Conservation (phyloP, 2,113 vertebrate species). For the Actinemys pallida region DNA sequence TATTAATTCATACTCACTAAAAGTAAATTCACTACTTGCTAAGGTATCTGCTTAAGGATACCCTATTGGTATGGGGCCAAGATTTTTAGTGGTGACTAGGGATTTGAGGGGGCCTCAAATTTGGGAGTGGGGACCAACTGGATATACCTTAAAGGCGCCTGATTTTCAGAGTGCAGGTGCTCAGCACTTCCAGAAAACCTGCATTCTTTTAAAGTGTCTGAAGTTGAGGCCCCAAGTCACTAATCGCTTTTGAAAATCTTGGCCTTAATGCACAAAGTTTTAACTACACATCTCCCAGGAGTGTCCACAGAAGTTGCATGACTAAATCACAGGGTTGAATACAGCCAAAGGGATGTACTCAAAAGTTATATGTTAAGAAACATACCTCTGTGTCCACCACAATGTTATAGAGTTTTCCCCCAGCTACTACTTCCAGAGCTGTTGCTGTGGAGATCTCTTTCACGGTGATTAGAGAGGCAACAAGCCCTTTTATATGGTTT, state of each 20-base stretch:
- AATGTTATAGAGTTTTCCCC: constrained; percentile 92
- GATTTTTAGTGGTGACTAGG: background rate
- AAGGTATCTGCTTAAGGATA: background rate
- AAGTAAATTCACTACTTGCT: background rate
- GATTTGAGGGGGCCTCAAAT: background rate
- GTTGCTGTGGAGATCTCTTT: constrained; percentile 86
- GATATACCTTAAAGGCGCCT: background rate
- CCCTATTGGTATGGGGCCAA: background rate
- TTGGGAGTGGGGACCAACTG: background rate
- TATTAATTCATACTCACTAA: background rate
- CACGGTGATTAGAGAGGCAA: constrained; percentile 89
- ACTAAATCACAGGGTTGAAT: rapidly evolving
- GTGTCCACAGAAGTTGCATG: background rate
- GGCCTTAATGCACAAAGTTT: background rate
- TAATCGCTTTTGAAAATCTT: background rate
- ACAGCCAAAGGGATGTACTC: background rate
- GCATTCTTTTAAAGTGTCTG: background rate
- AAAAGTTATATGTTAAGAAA: background rate
- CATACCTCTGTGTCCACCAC: constrained; percentile 95
- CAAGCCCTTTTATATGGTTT: constrained; percentile 88
- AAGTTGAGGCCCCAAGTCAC: background rate
- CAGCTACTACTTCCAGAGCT: constrained; percentile 91
- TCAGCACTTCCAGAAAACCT: background rate
- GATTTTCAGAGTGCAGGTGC: background rate
- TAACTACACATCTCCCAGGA: background rate